phyloP scores from a whole-genome alignment of 2,797 vertebrate species.

The Bradypodion ventrale region DNA sequence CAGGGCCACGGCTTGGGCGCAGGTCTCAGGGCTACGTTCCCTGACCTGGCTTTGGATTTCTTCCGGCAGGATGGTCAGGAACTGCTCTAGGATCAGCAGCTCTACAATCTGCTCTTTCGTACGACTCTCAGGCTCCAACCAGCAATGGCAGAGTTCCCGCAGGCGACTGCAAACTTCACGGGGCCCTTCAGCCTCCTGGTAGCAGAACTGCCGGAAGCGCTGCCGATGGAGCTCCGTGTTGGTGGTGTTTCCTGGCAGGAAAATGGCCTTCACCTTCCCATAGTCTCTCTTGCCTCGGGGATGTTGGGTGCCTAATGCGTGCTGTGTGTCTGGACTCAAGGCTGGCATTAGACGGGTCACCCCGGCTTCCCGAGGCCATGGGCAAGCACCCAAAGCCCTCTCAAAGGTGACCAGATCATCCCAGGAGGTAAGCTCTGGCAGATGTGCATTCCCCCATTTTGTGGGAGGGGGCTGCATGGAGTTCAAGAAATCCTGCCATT shows the following conservation, averaged over 20 bases:
- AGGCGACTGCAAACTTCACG: conserved; percentile 52
- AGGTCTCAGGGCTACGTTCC: conserved; percentile 53
- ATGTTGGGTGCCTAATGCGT: background rate
- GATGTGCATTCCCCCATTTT: conserved; percentile 11
- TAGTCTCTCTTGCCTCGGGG: conserved; percentile 4
- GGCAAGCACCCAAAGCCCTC: conserved; percentile 17
- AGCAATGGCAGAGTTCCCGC: conserved; percentile 54
- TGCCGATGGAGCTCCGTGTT: conserved; percentile 25
- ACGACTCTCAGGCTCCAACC: conserved; percentile 54
- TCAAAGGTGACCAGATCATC: conserved; percentile 26
- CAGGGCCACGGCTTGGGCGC: conserved; percentile 57
- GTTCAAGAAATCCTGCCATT: conserved; percentile 33
- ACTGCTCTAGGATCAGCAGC: conserved; percentile 68
- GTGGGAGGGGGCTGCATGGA: background rate
- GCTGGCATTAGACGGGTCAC: conserved; percentile 5
- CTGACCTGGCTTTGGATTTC: conserved; percentile 67
- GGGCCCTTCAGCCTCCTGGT: conserved; percentile 52
- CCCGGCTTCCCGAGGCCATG: background rate
- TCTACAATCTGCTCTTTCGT: conserved; percentile 70
- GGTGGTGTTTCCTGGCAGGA: conserved; percentile 10
- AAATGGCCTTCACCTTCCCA: conserved; percentile 20
- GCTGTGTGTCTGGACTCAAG: background rate
- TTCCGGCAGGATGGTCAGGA: conserved; percentile 56
- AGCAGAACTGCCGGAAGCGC: conserved; percentile 63
- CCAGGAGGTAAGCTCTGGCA: conserved; percentile 24